Base-by-base conservation (phyloP, 1,140 invertebrate genomes). In the Dinoponera quadriceps region DNA sequence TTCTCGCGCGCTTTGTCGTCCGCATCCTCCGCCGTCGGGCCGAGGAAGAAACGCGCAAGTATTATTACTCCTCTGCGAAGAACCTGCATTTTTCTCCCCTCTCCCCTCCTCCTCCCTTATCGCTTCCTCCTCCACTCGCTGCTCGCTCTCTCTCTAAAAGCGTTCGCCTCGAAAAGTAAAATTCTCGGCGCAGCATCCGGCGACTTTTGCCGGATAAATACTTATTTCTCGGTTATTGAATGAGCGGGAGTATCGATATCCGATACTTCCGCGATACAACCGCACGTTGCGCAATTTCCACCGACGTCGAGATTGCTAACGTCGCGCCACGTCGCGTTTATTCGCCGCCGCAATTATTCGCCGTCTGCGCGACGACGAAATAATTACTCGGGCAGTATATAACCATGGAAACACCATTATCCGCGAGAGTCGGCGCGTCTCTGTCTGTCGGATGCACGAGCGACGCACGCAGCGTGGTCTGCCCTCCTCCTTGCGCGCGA, bases 331-430 rank as follows among this genome's bases (percentile, higher is more conserved):
- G 38, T 9, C 38, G 7, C 7, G 38, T 44, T n/a, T n/a, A n/a
- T n/a, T n/a, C 38, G 59, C 48, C 33, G 75, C 71, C 83, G 54
- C 82, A 87, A 85, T 87, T 88, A 81, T 87, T 80, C 75, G 57
- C 62, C 74, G 51, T 72, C 69, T 72, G 63, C 51, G 51, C 71
- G 55, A 59, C 86, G 69, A 66, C 54, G 82, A 84, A 88, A 87
- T 88, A 88, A 88, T 87, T 87, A 88, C 74, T 86, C 49, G 74
- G 69, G 49, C 48, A 49, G 55, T 68, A 48, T 49, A 74, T 74
- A 82, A 54, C 74, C 63, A 22, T 29, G 38, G 38, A n/a, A 65
- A 71, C 57, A 57, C 49, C 33, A 72, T 88, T 81, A 87, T 71
- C 55, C 68, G 51, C 25, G 54, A 68, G 29, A 77, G 57, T 16